Evolutionary conservation across 2,888 invertebrate species (phyloP), one percentile per base, ranked within the genome.

Genomic region (Agrochola macilenta): DNA sequence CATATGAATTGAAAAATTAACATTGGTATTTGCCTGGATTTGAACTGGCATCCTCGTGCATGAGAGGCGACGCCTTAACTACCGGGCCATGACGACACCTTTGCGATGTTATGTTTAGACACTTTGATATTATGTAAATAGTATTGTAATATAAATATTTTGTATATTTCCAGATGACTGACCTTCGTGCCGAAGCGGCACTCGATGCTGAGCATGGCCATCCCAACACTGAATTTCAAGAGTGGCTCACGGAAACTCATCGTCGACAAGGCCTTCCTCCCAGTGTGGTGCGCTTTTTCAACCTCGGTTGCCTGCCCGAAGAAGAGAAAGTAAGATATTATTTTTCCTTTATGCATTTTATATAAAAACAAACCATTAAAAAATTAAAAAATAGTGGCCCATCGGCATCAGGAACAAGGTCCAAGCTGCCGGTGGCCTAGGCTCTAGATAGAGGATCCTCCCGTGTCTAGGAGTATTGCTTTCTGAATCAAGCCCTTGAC

Each of bases 221-320:
- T 97, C 99, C 99, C 99, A 57, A 99, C 97, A 93, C 99, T 99
- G 46, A 99, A 95, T 81, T 98, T 97, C 89, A 99, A 99, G 54
- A 97, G 97, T 86, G 98, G 98, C 89, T 98, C 98, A 5, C 98
- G 97, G 93, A 98, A 98, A 69, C 97, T 97, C 71, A 99, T 99
- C 0, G 98, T 97, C 89, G 97, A 97, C 3, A 99, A 94, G 0
- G 99, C 99, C 88, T 98, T 97, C 82, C 98, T 97, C 0, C 98
- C 99, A 4, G 99, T 97, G 0, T 97, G 97, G 81, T 99, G 97
- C 0, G 99, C 99, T 91, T 98, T 99, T 54, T 99, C 99, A n/a
- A 99, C 97, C 95, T 99, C 99, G 0, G 98, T 98, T 20, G 97
- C 97, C 97, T 98, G 94, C 9, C 88, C 5, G 20, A 30, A 3